phyloP scores from a whole-genome alignment of 2,797 vertebrate species.

The Catamblyrhynchus diadema region DNA sequence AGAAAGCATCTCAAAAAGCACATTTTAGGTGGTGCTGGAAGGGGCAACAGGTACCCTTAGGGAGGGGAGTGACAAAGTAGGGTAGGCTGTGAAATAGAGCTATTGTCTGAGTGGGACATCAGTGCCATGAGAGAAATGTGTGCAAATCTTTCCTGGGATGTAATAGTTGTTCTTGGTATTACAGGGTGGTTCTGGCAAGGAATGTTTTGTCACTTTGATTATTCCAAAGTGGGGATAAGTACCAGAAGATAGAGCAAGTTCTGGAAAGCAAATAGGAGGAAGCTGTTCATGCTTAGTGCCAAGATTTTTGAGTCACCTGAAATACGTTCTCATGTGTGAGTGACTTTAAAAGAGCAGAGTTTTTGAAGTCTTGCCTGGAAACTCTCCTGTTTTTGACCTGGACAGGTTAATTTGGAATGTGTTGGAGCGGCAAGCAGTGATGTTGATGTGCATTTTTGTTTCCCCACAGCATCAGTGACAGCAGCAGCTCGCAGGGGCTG shows the following conservation, averaged over 20 bases:
- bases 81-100: neutral
- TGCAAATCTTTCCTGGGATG: neutral
- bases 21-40: neutral
- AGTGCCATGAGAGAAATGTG: neutral
- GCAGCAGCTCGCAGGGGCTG: slow-evolving; percentile 94
- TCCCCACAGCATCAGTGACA: slow-evolving; percentile 88
- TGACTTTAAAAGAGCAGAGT: neutral
- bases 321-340: neutral
- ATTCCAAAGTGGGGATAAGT: neutral
- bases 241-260: neutral
- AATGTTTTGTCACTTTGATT: neutral
- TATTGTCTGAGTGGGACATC: neutral
- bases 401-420: neutral
- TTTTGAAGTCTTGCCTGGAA: neutral
- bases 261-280: neutral
- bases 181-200: neutral
- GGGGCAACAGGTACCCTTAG: neutral
- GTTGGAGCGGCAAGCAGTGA: neutral
- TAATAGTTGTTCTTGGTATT: neutral
- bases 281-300: neutral
- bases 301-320: neutral
- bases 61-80: neutral
- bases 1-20: neutral
- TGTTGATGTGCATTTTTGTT: neutral
- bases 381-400: neutral